These are phyloP conservation scores for Thamnophis sirtalis DNA, from an alignment of 2,113 vertebrate species.

Conservation along the genomic window DNA sequence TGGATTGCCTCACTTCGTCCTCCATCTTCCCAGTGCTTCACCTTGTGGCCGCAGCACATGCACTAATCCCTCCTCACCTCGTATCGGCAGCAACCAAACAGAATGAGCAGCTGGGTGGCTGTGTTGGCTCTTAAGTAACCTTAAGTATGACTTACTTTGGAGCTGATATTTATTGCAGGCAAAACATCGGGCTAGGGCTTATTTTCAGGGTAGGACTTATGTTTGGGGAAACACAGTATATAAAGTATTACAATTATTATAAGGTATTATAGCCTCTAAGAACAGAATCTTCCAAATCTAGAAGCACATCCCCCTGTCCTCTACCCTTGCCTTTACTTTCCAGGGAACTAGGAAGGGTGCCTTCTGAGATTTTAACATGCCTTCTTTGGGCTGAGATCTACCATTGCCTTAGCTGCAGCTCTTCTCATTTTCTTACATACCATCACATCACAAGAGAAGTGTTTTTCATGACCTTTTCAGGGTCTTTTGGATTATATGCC, in stretches of 20 bases:
- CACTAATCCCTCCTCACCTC: too few species aligned
- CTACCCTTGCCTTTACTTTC: not conserved
- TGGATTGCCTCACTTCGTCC: too few species aligned
- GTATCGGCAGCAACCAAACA: too few species aligned
- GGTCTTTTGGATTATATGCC: not conserved
- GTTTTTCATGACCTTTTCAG: not conserved
- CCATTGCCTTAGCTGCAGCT: not conserved
- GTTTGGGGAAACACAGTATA: not conserved
- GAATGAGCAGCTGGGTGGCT: too few species aligned
- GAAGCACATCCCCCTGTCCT: not conserved
- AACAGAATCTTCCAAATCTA: not conserved
- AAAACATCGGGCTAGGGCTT: too few species aligned
- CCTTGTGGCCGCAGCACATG: too few species aligned
- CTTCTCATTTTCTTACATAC: not conserved
- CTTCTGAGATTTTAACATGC: not conserved
- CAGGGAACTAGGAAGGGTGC: not conserved
- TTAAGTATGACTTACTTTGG: too few species aligned
- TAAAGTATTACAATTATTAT: not conserved
- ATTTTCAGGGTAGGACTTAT: too few species aligned
- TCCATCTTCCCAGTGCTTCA: too few species aligned
- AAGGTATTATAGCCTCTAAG: not conserved
- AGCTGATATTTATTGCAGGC: too few species aligned
- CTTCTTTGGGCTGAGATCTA: not conserved
- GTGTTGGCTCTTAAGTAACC: too few species aligned
- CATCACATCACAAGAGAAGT: not conserved